phyloP scores from a whole-genome alignment of 2,113 vertebrate genomes.

The Menidia beryllina region DNA sequence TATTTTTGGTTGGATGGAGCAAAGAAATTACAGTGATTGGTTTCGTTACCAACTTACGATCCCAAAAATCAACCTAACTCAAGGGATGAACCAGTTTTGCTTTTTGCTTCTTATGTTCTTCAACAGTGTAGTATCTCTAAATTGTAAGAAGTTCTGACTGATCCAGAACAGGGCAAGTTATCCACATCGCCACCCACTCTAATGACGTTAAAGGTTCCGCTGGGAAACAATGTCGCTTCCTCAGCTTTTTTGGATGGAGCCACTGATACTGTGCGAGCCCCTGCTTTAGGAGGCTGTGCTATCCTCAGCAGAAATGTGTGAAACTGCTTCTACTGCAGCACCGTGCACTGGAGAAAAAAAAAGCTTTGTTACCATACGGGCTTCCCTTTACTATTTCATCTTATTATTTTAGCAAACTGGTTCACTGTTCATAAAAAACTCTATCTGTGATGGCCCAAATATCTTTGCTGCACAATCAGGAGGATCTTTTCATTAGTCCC shows the following conservation, averaged over 20 bases:
- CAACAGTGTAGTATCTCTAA: too few relatives aligned
- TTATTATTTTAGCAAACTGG: neutral
- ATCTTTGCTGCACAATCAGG: slow-evolving; percentile 6
- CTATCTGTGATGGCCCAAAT: neutral
- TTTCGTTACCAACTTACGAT: too few relatives aligned
- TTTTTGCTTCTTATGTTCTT: too few relatives aligned
- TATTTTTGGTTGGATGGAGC: too few relatives aligned
- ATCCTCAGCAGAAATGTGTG: neutral
- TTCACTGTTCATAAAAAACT: neutral
- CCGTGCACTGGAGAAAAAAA: neutral
- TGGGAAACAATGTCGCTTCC: neutral
- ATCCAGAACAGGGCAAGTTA: neutral
- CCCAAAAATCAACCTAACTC: too few relatives aligned
- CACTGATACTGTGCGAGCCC: neutral
- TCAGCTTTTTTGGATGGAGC: neutral
- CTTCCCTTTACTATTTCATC: neutral
- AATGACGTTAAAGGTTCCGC: neutral
- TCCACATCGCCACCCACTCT: neutral
- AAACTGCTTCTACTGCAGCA: neutral
- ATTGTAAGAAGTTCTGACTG: neutral
- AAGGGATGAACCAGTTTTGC: too few relatives aligned
- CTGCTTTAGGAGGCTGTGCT: neutral
- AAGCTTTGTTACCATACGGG: neutral
- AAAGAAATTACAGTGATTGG: too few relatives aligned
- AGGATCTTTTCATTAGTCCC: neutral